phyloP scores from a whole-genome alignment of 2,888 invertebrate species.

The Teinopalpus imperialis region DNA sequence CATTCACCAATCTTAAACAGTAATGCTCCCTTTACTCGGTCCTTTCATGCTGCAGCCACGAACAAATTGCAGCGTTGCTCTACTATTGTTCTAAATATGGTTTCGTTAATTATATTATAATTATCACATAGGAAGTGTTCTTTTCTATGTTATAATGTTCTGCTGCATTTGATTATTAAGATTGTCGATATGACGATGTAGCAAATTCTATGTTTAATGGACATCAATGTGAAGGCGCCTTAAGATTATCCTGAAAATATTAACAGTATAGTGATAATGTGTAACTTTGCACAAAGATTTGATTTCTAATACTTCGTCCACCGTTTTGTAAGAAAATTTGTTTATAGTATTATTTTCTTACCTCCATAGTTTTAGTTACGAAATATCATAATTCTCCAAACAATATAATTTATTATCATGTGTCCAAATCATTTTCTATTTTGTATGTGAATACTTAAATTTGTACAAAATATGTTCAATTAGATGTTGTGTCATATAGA shows the following conservation, averaged over 20 bases:
- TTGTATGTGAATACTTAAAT: slow-evolving; percentile 17
- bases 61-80: too few relatives aligned
- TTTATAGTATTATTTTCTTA: slow-evolving; percentile 37
- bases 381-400: slow-evolving; percentile 15
- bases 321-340: slow-evolving; percentile 20
- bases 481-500: slow-evolving; percentile 21
- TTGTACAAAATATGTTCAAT: slow-evolving; percentile 17
- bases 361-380: slow-evolving; percentile 33
- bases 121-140: slow-evolving; percentile 28
- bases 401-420: slow-evolving; percentile 23
- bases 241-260: too few relatives aligned
- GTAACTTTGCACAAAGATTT: slow-evolving; percentile 7
- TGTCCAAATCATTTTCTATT: slow-evolving; percentile 9
- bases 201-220: slow-evolving; percentile 6
- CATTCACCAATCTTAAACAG: too few relatives aligned
- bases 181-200: background rate
- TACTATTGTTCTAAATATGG: slow-evolving; percentile 29
- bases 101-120: slow-evolving; percentile 28
- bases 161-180: slow-evolving; percentile 4
- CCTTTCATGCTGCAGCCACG: too few relatives aligned
- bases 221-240: background rate
- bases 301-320: slow-evolving; percentile 11
- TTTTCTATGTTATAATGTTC: slow-evolving; percentile 24
- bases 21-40: too few relatives aligned
- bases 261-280: background rate